phyloP scores from a whole-genome alignment of 2,797 vertebrate genomes.

The Vipera latastei region DNA sequence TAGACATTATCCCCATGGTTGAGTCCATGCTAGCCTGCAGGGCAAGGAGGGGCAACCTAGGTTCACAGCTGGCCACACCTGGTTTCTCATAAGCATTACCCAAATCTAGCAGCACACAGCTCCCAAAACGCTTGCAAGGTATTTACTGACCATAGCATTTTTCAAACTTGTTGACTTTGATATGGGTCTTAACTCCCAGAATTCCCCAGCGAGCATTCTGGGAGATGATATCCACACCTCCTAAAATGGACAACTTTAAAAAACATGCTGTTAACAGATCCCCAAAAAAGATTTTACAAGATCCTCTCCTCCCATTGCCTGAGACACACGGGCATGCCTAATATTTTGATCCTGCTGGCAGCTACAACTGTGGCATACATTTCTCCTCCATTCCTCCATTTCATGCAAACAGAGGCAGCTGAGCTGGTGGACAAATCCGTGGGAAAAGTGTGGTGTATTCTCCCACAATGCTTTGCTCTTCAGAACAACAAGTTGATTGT shows the following conservation, averaged over 20 bases:
- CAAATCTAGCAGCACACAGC: neutral
- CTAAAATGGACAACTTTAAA: neutral
- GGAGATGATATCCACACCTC: neutral
- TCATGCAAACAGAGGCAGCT: neutral
- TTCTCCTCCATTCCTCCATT: neutral
- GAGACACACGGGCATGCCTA: neutral
- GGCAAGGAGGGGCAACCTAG: neutral
- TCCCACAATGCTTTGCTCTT: neutral
- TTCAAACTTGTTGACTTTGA: neutral
- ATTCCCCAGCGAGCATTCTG: neutral
- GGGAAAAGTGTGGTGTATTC: neutral
- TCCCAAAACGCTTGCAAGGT: neutral
- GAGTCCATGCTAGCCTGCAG: neutral
- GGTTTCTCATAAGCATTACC: neutral
- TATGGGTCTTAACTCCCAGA: neutral
- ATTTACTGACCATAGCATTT: neutral
- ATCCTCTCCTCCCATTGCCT: neutral
- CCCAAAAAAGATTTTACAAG: neutral
- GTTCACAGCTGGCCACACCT: neutral
- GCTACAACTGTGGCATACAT: neutral
- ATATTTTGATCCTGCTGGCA: neutral
- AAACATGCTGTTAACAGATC: neutral
- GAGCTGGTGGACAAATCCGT: neutral
- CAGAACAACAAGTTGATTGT: neutral
- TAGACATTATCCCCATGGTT: neutral